A percentile compares a stretch with the other conserved stretches of the same genome.
These are phyloP conservation scores for Apodemia duryi DNA, from an alignment of 2,888 invertebrate genomes.

Conservation along the genomic window DNA sequence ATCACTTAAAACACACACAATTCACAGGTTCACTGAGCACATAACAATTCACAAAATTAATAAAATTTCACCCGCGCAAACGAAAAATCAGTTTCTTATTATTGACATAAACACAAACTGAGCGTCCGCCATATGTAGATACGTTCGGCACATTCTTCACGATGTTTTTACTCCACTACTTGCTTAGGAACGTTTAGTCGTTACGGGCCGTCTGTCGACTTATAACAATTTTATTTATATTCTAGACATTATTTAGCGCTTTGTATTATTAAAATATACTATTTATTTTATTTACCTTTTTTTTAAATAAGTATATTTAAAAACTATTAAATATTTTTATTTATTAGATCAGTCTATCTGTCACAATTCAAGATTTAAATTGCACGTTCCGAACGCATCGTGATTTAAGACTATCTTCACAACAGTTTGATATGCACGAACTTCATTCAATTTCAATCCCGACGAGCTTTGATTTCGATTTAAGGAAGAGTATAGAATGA, in stretches of 20 bases:
- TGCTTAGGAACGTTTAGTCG: conserved; percentile 31
- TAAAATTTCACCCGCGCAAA: conserved; percentile 76
- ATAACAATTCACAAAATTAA: conserved; percentile 59
- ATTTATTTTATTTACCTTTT: not conserved
- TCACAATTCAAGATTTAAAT: conserved; percentile 12
- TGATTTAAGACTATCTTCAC: conserved; percentile 53
- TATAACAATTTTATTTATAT: not conserved
- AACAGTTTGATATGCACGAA: conserved; percentile 42
- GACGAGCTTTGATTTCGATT: conserved; percentile 80
- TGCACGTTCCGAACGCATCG: conserved; percentile 50
- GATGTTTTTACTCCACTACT: conserved; percentile 33
- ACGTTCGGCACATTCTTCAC: conserved; percentile 59
- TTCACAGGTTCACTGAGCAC: conserved; percentile 68
- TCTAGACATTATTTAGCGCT: not conserved
- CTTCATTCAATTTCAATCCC: conserved; percentile 66
- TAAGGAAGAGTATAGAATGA: conserved; percentile 70
- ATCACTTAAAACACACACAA: conserved; percentile 69
- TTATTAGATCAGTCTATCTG: conserved; percentile 11
- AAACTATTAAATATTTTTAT: conserved; percentile 24
- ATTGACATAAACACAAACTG: conserved; percentile 80
- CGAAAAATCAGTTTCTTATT: conserved; percentile 67
- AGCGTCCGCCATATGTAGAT: conserved; percentile 77
- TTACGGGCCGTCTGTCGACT: not conserved
- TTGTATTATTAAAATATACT: not conserved
- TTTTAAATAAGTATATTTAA: not conserved